Evolutionary conservation across 2,113 vertebrate genomes (phyloP).

Genomic region (Gopherus evgoodei): DNA sequence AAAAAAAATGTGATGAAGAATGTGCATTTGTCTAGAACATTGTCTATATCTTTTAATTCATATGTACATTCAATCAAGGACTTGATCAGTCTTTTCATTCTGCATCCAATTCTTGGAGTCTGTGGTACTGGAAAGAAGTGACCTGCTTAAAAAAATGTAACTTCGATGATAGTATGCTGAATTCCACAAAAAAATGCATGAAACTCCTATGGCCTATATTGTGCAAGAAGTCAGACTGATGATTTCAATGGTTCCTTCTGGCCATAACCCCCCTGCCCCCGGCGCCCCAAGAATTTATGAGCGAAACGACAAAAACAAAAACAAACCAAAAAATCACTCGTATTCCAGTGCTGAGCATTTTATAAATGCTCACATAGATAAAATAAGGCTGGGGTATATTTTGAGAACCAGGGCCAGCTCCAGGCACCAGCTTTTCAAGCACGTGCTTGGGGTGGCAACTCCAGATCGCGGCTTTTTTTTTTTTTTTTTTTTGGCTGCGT

Average conservation of each 20-base stretch:
- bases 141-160: background rate
- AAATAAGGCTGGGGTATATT: background rate
- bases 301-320: background rate
- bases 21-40: background rate
- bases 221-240: background rate
- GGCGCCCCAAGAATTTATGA: background rate
- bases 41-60: background rate
- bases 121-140: background rate
- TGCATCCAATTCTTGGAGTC: background rate
- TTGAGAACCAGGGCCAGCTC: background rate
- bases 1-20: background rate
- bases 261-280: background rate
- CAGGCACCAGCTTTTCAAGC: too few species aligned
- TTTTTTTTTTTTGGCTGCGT: too few species aligned
- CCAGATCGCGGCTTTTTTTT: too few species aligned
- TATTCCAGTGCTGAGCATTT: background rate
- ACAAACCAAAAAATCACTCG: background rate
- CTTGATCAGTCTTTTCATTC: background rate
- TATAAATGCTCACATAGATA: background rate
- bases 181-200: background rate
- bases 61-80: background rate
- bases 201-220: background rate
- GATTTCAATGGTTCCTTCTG: background rate
- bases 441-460: too few species aligned
- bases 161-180: background rate